Evolutionary conservation across 2,797 vertebrate species (phyloP).

Genomic region (Balearica regulorum): DNA sequence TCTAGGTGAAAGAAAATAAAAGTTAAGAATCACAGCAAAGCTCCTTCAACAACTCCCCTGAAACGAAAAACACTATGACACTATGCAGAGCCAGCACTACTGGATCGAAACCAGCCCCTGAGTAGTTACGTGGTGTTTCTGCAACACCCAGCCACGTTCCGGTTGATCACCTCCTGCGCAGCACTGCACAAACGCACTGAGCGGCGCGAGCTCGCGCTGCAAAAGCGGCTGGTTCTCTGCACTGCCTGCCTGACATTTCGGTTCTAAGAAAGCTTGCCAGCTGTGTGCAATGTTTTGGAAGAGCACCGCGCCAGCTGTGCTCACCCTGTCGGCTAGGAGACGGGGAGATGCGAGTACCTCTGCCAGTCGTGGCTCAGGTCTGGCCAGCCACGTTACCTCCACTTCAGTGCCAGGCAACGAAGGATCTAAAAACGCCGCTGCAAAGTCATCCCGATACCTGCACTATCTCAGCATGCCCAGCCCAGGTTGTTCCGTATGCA

Average conservation of each 20-base stretch:
- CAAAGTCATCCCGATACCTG: neutral
- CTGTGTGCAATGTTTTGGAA: neutral
- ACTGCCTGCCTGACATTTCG: neutral
- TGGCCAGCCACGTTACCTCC: neutral
- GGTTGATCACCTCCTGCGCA: neutral
- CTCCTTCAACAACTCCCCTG: neutral
- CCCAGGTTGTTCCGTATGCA: neutral
- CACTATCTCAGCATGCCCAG: neutral
- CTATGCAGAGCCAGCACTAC: neutral
- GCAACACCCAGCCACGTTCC: neutral
- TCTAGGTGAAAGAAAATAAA: conserved; percentile 72
- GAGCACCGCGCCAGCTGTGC: neutral
- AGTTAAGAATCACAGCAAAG: neutral
- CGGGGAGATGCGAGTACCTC: neutral
- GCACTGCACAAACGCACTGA: neutral
- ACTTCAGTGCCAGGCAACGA: neutral
- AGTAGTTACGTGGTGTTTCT: neutral
- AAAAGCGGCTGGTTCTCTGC: neutral
- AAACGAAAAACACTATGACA: neutral
- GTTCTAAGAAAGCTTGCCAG: neutral
- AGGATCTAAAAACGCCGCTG: neutral
- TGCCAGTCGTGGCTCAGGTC: neutral
- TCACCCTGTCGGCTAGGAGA: neutral
- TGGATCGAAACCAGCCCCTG: neutral
- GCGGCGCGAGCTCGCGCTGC: neutral